Conservation (phyloP, 37 sponge, comb jelly and placozoan species). For the Tethya wilhelma region DNA sequence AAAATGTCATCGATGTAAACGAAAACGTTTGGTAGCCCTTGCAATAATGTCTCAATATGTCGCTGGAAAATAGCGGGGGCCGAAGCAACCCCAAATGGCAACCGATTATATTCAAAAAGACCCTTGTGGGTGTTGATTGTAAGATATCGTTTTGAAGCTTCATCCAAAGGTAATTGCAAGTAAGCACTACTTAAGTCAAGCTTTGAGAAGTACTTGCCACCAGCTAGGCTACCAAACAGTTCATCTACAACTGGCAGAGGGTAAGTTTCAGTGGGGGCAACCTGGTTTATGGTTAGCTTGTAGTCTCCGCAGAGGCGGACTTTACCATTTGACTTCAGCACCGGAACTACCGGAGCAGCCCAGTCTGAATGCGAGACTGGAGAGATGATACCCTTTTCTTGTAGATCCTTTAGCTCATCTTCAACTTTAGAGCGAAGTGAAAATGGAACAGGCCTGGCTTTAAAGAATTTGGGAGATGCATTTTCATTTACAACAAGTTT, state of each 20-base stretch:
- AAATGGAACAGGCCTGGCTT: slow-evolving; percentile 20
- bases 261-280: slow-evolving; percentile 18
- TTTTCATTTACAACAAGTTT: slow-evolving; percentile 1
- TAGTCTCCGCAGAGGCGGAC: slow-evolving; percentile 63
- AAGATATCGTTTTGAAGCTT: slow-evolving; percentile 15
- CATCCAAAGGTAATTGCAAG: slow-evolving; percentile 26
- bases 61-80: slow-evolving; percentile 52
- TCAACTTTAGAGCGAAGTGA: slow-evolving; percentile 13
- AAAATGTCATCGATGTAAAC: slow-evolving; percentile 59
- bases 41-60: slow-evolving; percentile 35
- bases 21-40: slow-evolving; percentile 24
- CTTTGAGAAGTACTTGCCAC: slow-evolving; percentile 54
- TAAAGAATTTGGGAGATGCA: slow-evolving; percentile 19
- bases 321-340: slow-evolving; percentile 37
- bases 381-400: slow-evolving; percentile 33
- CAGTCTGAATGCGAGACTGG: slow-evolving; percentile 40
- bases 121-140: slow-evolving; percentile 58
- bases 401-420: background rate
- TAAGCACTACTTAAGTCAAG: slow-evolving; percentile 60
- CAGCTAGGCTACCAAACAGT: slow-evolving; percentile 22
- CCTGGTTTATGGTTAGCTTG: slow-evolving; percentile 53
- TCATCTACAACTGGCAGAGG: slow-evolving; percentile 62
- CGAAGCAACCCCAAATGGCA: slow-evolving; percentile 52
- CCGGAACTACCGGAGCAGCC: slow-evolving; percentile 64
- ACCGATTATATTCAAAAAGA: slow-evolving; percentile 42